phyloP scores from a whole-genome alignment of 2,113 vertebrate species.

The Guaruba guarouba region DNA sequence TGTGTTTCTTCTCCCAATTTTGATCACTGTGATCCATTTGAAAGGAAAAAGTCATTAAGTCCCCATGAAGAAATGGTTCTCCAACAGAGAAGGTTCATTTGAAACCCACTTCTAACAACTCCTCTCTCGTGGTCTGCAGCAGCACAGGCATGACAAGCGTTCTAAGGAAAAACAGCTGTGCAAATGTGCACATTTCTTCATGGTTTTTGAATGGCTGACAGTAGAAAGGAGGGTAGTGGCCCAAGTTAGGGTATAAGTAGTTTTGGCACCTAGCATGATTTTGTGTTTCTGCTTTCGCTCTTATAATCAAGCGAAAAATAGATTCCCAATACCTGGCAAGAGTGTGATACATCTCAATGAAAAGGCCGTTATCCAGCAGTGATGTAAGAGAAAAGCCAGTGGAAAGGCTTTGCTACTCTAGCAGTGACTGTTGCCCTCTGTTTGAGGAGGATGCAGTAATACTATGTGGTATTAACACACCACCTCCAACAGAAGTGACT shows the following conservation, averaged over 20 bases:
- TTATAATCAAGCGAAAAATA: not conserved
- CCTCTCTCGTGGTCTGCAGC: fast-evolving
- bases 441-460: not conserved
- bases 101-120: not conserved
- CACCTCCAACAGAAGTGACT: not conserved
- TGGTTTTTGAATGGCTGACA: not conserved
- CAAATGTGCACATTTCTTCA: not conserved
- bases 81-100: not conserved
- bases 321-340: not conserved
- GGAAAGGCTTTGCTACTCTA: not conserved
- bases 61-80: not conserved
- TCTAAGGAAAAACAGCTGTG: not conserved
- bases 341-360: not conserved
- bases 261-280: not conserved
- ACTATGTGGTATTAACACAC: too few relatives aligned
- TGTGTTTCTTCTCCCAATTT: not conserved
- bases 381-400: not conserved
- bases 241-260: not conserved
- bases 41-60: not conserved
- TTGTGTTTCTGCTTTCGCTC: not conserved
- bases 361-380: not conserved
- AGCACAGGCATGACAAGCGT: not conserved
- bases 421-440: not conserved
- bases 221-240: not conserved
- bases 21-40: not conserved